Base-by-base conservation (phyloP, 2,113 vertebrate genomes). In the Grammomys surdaster region DNA sequence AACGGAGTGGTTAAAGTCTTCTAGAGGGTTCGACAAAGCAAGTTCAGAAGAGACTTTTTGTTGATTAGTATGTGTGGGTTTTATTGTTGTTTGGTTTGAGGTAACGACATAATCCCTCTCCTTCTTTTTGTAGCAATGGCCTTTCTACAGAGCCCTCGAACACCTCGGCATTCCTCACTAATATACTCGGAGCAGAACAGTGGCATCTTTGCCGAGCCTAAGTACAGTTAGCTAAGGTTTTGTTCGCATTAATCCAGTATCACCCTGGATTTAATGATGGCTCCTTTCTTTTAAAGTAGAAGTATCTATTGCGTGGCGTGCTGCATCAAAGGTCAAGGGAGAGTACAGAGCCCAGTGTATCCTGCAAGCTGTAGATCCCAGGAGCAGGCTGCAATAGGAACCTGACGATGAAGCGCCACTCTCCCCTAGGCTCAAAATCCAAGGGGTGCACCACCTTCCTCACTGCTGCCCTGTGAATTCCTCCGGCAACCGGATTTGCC, bases 401-500 rank as follows among this genome's bases (percentile, higher is more conserved):
- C 33, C 73, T 3, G 77, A 63, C 7, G 3, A 26, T 20, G 31
- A 5, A 13, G 19, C 12, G 19, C 46, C 20, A 9, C 86, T 9
- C 33, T n/a, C 28, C 48, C 9, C 1, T 1, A 63, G 51, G 46
- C 67, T 90, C 58, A 17, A 73, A 84, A 73, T 90, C 16, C 0
- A 56, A 56, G 76, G 3, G n/a, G 40, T 1, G 0, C 20, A 0
- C 16, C 6, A 0, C 40, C 56, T 82, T 85, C 13, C n/a, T 77
- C 58, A 75, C 5, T n/a, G 43, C 51, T 46, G 46, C 40, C 12
- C 22, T 80, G 69, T 85, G 11, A 54, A 48, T 75, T 26, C 43
- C 69, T 95, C 85, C 51, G 31, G 33, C 76, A 92, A 63, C 85
- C 67, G 33, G 63, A 40, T 76, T 96, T 89, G 75, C 88, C 82